Conservation (phyloP, 1,140 invertebrate genomes). For the Trichonephila clavipes region DNA sequence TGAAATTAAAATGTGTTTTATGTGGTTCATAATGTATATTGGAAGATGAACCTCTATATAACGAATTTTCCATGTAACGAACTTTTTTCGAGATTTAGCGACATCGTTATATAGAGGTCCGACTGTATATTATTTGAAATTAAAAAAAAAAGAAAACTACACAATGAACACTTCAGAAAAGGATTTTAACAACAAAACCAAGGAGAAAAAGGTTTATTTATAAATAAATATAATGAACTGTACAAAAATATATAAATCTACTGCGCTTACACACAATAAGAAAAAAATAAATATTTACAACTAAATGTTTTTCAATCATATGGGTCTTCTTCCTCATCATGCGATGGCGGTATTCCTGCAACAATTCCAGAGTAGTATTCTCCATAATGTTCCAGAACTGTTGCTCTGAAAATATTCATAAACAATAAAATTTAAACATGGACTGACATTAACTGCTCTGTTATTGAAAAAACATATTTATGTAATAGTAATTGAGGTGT, state of each 20-base stretch:
- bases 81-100: too few relatives aligned
- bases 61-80: too few relatives aligned
- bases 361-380: constrained; percentile 67
- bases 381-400: constrained; percentile 49
- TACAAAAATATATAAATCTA: constrained; percentile 23
- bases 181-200: background rate
- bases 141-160: too few relatives aligned
- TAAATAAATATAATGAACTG: constrained; percentile 15
- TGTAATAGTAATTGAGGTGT: too few relatives aligned
- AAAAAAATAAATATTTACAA: constrained; percentile 21
- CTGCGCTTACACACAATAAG: background rate
- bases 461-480: background rate
- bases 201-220: background rate
- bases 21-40: too few relatives aligned
- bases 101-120: too few relatives aligned
- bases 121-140: too few relatives aligned
- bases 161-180: too few relatives aligned
- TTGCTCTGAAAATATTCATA: constrained; percentile 46
- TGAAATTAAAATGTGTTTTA: too few relatives aligned
- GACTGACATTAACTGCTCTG: background rate
- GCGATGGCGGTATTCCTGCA: constrained; percentile 54
- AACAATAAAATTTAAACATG: background rate
- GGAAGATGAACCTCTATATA: too few relatives aligned
- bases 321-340: constrained; percentile 19
- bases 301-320: constrained; percentile 13